These are phyloP conservation scores for Eurytoma californica DNA, from an alignment of 2,888 invertebrate genomes.

Conservation along the genomic window DNA sequence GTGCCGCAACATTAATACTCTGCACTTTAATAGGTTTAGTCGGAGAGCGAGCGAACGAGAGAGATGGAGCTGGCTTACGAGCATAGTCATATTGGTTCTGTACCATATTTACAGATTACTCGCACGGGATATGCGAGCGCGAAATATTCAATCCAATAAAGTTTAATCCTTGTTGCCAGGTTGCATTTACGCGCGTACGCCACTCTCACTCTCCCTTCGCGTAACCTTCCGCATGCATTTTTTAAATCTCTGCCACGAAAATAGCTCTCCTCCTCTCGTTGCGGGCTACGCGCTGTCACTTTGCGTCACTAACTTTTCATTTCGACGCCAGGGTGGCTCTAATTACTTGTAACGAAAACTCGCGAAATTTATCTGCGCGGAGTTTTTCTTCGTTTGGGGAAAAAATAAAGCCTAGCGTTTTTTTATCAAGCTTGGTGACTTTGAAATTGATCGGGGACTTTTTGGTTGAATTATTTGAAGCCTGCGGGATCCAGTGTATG, in stretches of 20 bases:
- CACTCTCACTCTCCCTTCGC: background rate
- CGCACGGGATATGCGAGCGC: slow-evolving; percentile 41
- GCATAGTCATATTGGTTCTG: slow-evolving; percentile 60
- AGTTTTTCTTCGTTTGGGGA: too few species aligned
- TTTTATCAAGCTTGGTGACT: too few species aligned
- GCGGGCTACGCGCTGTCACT: slow-evolving; percentile 13
- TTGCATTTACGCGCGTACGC: slow-evolving; percentile 54
- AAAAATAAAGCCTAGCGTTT: too few species aligned
- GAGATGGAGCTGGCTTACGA: slow-evolving; percentile 24
- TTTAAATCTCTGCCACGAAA: slow-evolving; percentile 40
- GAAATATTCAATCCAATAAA: slow-evolving; percentile 62
- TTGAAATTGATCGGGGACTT: too few species aligned
- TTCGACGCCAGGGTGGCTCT: background rate
- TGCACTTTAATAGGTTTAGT: slow-evolving; percentile 62
- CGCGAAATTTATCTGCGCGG: background rate
- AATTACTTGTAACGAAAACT: slow-evolving; percentile 29
- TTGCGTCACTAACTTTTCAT: slow-evolving; percentile 30
- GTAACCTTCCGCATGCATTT: slow-evolving; percentile 31
- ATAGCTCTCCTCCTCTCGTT: slow-evolving; percentile 5
- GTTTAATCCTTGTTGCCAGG: slow-evolving; percentile 59
- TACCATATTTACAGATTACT: slow-evolving; percentile 62
- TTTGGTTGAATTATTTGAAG: too few species aligned
- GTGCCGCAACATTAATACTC: slow-evolving; percentile 57
- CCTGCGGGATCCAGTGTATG: slow-evolving; percentile 1
- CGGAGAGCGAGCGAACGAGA: slow-evolving; percentile 37